Base-by-base conservation (phyloP, 1,140 invertebrate species). In the Halyomorpha halys region DNA sequence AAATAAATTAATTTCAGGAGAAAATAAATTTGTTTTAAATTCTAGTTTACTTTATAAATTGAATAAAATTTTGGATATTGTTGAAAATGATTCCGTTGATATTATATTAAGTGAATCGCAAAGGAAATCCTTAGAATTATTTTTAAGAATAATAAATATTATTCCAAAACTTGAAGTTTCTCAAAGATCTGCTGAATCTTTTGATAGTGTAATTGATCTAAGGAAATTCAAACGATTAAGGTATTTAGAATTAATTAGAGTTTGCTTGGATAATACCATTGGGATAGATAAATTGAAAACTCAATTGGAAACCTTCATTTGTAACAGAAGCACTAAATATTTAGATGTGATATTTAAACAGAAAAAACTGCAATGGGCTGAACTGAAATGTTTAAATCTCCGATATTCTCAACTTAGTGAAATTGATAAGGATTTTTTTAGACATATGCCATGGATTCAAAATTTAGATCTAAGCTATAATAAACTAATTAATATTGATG, bases 351-450 rank as follows among this genome's bases (percentile, higher is more conserved):
- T 76, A 23, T 79, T 78, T 6, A 76, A 76, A 59, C 53, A 56
- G 23, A 56, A 56, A 56, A 78, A 77, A 27, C 81, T 81, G 66
- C 75, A 81, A 0, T 85, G 83, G 83, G 77, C 76, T 69, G 82
- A 82, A 64, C 68, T 85, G 30, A 76, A 77, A 63, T 76, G 76
- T 44, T 76, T 81, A 1, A 75, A 77, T 44, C 78, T 85, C 49
- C 76, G 79, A 59, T 79, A 83, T 67, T 23, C 85, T 84, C 71
- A 76, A 73, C 67, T 69, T 85, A 19, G 70, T 72, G 44, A 64
- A 73, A 5, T 68, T 84, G 13, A 82, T 83, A 68, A 72, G 72
- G n/a, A 23, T 23, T 56, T 56, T 56, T 56, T 56, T 25, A 13
- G 18, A 16, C 19, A 25, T 15, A 56, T 23, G 23, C 53, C 53